A percentile compares a stretch with the other conserved stretches of the same genome.
Conservation (phyloP, 2,888 invertebrate genomes). For the Drosophila mulleri region DNA sequence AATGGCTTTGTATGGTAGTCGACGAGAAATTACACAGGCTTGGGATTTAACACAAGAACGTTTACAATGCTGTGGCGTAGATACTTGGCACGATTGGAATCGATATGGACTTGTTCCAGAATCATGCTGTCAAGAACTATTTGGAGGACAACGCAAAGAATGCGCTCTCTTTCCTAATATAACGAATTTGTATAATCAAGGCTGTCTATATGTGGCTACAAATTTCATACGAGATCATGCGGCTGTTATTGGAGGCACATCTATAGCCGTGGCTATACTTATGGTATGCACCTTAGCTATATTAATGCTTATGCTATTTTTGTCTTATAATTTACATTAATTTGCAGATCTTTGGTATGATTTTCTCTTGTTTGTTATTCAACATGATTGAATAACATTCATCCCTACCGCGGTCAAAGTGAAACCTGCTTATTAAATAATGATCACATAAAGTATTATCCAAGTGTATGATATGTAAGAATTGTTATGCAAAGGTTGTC, state of each 20-base stretch:
- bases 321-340: not conserved
- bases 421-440: slow-evolving; percentile 46
- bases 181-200: slow-evolving; percentile 87
- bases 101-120: slow-evolving; percentile 90
- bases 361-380: slow-evolving; percentile 93
- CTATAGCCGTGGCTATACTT: slow-evolving; percentile 92
- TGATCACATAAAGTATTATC: slow-evolving; percentile 66
- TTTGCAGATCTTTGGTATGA: slow-evolving; percentile 93
- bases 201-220: slow-evolving; percentile 91
- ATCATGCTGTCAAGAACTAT: slow-evolving; percentile 90
- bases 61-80: slow-evolving; percentile 94
- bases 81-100: slow-evolving; percentile 91
- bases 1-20: slow-evolving; percentile 90
- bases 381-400: slow-evolving; percentile 91
- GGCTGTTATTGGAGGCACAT: slow-evolving; percentile 91
- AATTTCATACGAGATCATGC: slow-evolving; percentile 92
- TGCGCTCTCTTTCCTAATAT: slow-evolving; percentile 83
- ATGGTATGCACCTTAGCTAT: slow-evolving; percentile 88
- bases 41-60: slow-evolving; percentile 95
- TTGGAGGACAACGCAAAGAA: slow-evolving; percentile 85
- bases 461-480: slow-evolving; percentile 41
- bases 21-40: slow-evolving; percentile 90
- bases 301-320: not conserved
- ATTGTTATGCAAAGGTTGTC: slow-evolving; percentile 21
- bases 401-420: slow-evolving; percentile 11